Evolutionary conservation across 30 jellyfish, hydroid and myxozoan genomes (phyloP), one percentile per base, ranked within the genome.

Genomic region (Cassiopea andromeda): DNA sequence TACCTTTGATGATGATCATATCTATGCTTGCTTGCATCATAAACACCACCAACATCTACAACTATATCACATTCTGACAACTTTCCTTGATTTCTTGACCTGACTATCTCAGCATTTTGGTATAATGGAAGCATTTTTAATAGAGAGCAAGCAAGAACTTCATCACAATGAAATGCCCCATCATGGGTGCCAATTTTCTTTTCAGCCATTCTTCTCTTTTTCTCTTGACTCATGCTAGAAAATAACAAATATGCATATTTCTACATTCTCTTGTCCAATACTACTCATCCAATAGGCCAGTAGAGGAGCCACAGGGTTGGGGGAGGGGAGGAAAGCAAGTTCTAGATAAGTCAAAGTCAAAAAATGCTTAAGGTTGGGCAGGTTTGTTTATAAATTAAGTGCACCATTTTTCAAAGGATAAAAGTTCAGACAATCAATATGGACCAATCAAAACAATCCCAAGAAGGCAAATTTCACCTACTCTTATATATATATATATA

Each of bases 1-100:
- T 45, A 96, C 99, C 99, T 92, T 78, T 96, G 99, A 89, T 96
- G 99, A 84, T 96, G 99, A 67, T 96, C 99, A 84, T 87, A 96
- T 64, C 98, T 68, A 72, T 89, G 87, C 48, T 84, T 77, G 46
- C 91, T 10, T 1, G 97, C 94, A 69, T 91, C 97, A 81, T 96
- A 96, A 46, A 88, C 94, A 9, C 98, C 99, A 83, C 99, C 99
- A 46, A 96, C 99, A 92, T 96, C 99, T 43, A 96, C 99, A 46
- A 96, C 99, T 67, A 96, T 83, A 83, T 91, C 98, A 92, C 99
- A 96, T 44, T 77, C 87, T 17, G 89, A 87, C 77, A 96, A 64
- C 76, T 71, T 92, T 46, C 57, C 90, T n/a, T 80, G 85, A 66
- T 96, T 92, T 69, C 99, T 83, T 48, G 98, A 75, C 10, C 99